phyloP scores from a whole-genome alignment of 2,113 vertebrate genomes.

The Cyphotilapia sp. region DNA sequence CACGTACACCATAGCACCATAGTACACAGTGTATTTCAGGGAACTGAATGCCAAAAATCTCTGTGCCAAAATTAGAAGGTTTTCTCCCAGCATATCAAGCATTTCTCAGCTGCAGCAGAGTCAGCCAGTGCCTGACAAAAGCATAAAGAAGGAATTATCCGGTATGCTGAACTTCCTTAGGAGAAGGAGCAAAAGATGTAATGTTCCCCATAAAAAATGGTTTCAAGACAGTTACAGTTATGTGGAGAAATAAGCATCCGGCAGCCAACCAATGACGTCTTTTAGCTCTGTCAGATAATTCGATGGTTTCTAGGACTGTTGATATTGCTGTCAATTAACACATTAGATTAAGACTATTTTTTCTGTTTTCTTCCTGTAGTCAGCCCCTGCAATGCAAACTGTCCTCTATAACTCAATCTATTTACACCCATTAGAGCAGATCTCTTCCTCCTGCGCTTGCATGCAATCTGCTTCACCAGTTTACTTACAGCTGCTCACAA shows the following conservation, averaged over 20 bases:
- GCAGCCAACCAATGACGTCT: neutral
- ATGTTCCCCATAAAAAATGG: neutral
- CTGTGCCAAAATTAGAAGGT: neutral
- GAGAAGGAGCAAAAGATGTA: neutral
- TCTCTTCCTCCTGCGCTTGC: neutral
- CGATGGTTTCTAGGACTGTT: neutral
- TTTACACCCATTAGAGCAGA: neutral
- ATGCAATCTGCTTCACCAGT: neutral
- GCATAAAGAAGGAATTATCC: neutral
- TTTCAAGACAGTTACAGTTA: neutral
- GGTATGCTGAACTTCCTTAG: neutral
- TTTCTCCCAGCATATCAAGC: neutral
- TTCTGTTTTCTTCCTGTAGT: neutral
- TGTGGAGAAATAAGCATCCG: neutral
- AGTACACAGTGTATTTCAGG: neutral
- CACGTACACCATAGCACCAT: neutral
- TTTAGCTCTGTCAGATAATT: neutral
- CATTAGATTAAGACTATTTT: neutral
- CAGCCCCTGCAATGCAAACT: neutral
- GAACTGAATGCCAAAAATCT: neutral
- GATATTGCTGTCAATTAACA: neutral
- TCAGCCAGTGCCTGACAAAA: neutral
- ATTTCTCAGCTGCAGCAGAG: neutral
- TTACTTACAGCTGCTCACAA: neutral
- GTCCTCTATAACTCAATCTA: neutral